These are phyloP conservation scores for Ormyrus pomaceus DNA, from an alignment of 2,888 invertebrate species.

Conservation along the genomic window DNA sequence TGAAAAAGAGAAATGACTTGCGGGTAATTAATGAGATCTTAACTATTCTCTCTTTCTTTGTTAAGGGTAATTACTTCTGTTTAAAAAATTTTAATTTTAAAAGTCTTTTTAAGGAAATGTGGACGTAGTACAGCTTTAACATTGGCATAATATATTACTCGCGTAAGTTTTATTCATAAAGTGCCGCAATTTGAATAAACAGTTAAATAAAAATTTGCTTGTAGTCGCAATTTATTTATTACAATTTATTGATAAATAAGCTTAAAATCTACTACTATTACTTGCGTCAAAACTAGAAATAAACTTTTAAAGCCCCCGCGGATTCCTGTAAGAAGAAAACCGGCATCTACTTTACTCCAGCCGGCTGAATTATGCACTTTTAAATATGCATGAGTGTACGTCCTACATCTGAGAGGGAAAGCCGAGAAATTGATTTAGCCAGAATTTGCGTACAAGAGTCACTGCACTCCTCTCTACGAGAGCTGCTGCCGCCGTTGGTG, in stretches of 20 bases:
- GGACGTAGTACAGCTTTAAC: too few relatives aligned
- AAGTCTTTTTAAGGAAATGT: too few relatives aligned
- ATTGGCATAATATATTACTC: too few relatives aligned
- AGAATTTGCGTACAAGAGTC: background rate
- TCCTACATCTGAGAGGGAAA: slow-evolving; percentile 23
- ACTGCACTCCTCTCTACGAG: background rate
- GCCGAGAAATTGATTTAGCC: slow-evolving; percentile 34
- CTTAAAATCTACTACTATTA: too few relatives aligned
- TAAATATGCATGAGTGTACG: slow-evolving; percentile 33
- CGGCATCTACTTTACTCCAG: background rate
- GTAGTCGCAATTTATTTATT: too few relatives aligned
- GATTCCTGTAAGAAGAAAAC: background rate
- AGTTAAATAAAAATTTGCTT: too few relatives aligned
- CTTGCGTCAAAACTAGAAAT: background rate
- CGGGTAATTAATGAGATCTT: slow-evolving; percentile 10
- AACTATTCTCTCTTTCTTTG: background rate
- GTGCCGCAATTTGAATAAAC: too few relatives aligned
- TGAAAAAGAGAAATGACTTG: background rate
- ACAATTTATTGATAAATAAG: too few relatives aligned
- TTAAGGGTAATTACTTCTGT: slow-evolving; percentile 26
- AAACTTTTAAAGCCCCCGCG: background rate
- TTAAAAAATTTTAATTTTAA: background rate
- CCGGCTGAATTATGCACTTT: slow-evolving; percentile 21
- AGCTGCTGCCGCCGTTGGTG: background rate
- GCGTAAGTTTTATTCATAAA: too few relatives aligned